Evolutionary conservation across 2,113 vertebrate species (phyloP).

Genomic region (Prionailurus bengalensis): DNA sequence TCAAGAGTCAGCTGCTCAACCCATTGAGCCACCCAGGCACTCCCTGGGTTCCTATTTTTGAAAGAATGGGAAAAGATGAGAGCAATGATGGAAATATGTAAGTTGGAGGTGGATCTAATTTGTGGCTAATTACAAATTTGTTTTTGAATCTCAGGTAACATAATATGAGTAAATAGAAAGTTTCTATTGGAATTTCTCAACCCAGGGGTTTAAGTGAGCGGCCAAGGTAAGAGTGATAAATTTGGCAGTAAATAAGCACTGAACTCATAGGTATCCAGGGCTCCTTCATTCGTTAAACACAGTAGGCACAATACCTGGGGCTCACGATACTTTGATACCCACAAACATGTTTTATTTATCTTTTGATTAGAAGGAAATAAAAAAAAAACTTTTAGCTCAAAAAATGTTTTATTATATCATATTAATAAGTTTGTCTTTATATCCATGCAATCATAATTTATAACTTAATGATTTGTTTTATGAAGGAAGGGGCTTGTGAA

Average conservation of each 20-base stretch:
- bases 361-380: neutral
- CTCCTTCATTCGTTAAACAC: neutral
- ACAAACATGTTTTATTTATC: neutral
- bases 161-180: neutral
- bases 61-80: neutral
- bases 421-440: neutral
- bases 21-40: too few relatives aligned
- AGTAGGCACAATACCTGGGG: too few relatives aligned
- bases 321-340: neutral
- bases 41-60: neutral
- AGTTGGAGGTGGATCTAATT: neutral
- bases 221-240: neutral
- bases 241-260: neutral
- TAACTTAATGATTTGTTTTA: neutral
- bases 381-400: neutral
- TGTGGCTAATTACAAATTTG: neutral
- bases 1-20: too few relatives aligned
- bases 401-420: neutral
- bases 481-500: neutral
- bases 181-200: neutral
- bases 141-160: conserved; percentile 10
- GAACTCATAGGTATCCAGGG: neutral
- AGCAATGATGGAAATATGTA: neutral
- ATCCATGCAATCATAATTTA: neutral
- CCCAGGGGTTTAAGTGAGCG: neutral